Percentiles rank a stretch among this genome's conserved stretches.
These are phyloP conservation scores for Tyto alba DNA, from an alignment of 2,113 vertebrate species.

Conservation along the genomic window DNA sequence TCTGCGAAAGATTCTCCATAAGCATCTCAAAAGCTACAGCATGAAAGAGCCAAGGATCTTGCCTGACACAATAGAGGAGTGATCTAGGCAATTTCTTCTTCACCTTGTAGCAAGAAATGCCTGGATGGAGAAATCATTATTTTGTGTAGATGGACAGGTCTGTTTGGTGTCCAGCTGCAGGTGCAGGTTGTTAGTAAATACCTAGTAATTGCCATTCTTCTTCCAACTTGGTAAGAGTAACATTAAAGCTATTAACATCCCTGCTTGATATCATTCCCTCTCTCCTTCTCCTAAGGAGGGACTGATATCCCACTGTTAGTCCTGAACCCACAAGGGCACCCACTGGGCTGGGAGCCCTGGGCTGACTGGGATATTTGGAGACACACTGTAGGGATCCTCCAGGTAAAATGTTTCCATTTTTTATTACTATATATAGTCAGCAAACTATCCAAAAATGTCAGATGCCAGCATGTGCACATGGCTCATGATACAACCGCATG, in stretches of 20 bases:
- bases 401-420: background rate
- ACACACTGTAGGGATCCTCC: background rate
- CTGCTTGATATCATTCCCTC: rapidly evolving
- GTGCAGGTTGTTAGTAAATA: background rate
- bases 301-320: background rate
- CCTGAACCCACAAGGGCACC: background rate
- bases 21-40: background rate
- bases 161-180: background rate
- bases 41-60: background rate
- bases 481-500: background rate
- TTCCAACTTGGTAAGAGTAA: background rate
- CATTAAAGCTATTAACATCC: background rate
- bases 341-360: background rate
- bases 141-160: background rate
- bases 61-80: background rate
- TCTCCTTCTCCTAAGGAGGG: background rate
- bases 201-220: background rate
- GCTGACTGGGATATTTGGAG: background rate
- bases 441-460: background rate
- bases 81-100: background rate
- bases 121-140: background rate
- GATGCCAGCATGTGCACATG: background rate
- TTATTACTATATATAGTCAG: background rate
- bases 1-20: background rate
- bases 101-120: background rate